Evolutionary conservation across 2,888 invertebrate genomes (phyloP).

Genomic region (Catocala fraxini): DNA sequence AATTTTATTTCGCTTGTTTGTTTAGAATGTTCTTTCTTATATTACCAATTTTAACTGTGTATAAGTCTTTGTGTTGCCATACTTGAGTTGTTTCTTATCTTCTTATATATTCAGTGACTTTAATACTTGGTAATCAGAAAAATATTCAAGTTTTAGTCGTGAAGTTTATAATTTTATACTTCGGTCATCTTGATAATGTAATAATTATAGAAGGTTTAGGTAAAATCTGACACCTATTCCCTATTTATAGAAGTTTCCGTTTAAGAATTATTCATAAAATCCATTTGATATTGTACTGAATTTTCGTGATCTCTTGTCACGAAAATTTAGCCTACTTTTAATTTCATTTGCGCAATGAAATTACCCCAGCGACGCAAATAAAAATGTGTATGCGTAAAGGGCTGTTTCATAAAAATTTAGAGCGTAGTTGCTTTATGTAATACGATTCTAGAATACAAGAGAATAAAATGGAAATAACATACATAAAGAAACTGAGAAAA

Average conservation of each 20-base stretch:
- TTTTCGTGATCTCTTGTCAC: background rate
- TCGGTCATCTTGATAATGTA: background rate
- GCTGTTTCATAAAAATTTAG: conserved; percentile 44
- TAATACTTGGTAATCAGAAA: background rate
- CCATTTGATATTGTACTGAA: background rate
- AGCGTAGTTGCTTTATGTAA: conserved; percentile 34
- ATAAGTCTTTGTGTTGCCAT: background rate
- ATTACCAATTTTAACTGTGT: conserved; percentile 20
- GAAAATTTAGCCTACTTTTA: conserved; percentile 34
- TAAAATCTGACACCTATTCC: background rate
- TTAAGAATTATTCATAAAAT: background rate
- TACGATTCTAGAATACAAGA: conserved; percentile 22
- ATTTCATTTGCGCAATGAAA: conserved; percentile 36
- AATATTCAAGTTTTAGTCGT: background rate
- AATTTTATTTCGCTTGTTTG: conserved; percentile 40
- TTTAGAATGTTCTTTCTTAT: conserved; percentile 31
- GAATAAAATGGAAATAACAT: conserved; percentile 42
- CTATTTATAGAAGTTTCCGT: background rate
- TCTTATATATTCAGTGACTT: conserved; percentile 2
- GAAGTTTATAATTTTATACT: background rate
- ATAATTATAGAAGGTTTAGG: background rate
- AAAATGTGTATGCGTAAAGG: conserved; percentile 27
- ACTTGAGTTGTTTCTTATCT: background rate
- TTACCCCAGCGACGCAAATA: conserved; percentile 18
- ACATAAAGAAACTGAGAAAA: conserved; percentile 1